These are phyloP conservation scores for Corythoichthys intestinalis DNA, from an alignment of 2,113 vertebrate species.

Conservation along the genomic window DNA sequence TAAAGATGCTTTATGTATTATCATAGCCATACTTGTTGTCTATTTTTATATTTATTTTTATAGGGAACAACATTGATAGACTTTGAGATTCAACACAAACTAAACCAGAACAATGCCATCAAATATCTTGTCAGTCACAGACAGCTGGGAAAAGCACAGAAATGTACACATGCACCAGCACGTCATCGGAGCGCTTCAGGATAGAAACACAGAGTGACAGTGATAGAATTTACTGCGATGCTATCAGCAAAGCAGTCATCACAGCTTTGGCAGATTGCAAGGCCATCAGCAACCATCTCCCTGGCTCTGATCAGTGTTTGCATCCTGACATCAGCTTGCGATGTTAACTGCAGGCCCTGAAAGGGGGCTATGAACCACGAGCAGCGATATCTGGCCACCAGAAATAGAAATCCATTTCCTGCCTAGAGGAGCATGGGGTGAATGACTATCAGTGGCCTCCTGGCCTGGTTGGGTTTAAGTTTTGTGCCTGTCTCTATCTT, in stretches of 20 bases:
- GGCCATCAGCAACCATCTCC: conserved; percentile 76
- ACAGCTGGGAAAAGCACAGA: conserved; percentile 52
- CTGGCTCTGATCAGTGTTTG: conserved; percentile 68
- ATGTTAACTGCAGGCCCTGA: conserved; percentile 77
- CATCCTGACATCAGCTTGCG: conserved; percentile 72
- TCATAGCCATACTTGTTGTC: conserved; percentile 14
- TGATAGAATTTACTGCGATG: conserved; percentile 78
- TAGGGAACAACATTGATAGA: conserved; percentile 31
- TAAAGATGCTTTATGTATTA: conserved; percentile 8
- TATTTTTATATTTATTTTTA: conserved; percentile 25
- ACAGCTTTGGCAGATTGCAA: conserved; percentile 72
- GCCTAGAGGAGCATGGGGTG: conserved; percentile 59
- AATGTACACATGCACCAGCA: conserved; percentile 50
- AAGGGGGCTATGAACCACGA: conserved; percentile 76
- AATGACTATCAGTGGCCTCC: conserved; percentile 72
- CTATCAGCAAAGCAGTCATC: conserved; percentile 74
- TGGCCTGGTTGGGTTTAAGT: conserved; percentile 55
- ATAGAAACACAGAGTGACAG: conserved; percentile 71
- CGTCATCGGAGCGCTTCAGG: conserved; percentile 57
- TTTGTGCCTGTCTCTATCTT: conserved; percentile 55
- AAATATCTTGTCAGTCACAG: conserved; percentile 60
- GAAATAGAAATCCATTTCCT: conserved; percentile 80
- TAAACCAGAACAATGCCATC: conserved; percentile 53
- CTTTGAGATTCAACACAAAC: conserved; percentile 52
- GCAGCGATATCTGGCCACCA: conserved; percentile 78